These are phyloP conservation scores for Tachina fera DNA, from an alignment of 2,888 invertebrate genomes.

Conservation along the genomic window DNA sequence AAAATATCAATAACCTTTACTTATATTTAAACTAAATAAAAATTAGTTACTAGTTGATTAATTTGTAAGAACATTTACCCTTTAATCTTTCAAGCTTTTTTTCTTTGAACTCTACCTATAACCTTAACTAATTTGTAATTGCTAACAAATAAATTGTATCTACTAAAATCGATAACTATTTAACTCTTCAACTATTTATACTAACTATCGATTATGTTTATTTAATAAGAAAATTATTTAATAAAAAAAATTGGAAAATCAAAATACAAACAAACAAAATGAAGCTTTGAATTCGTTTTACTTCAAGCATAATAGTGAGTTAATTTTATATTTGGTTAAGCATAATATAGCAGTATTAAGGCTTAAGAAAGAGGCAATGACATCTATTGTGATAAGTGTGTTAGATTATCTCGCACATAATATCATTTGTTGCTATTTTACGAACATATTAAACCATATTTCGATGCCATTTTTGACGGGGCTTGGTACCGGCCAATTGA, in stretches of 20 bases:
- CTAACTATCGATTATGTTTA: constrained; percentile 61
- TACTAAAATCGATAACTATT: constrained; percentile 24
- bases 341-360: too few relatives aligned
- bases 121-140: constrained; percentile 4
- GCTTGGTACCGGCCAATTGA: too few relatives aligned
- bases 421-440: too few relatives aligned
- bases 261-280: not conserved
- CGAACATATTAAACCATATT: too few relatives aligned
- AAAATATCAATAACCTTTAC: not conserved
- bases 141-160: constrained; percentile 10
- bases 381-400: too few relatives aligned
- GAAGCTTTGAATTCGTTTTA: too few relatives aligned
- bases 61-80: constrained; percentile 8
- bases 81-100: not conserved
- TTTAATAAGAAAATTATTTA: constrained; percentile 41
- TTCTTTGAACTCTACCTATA: not conserved
- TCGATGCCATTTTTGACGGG: too few relatives aligned
- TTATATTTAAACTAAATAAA: not conserved
- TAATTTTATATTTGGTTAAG: too few relatives aligned
- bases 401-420: too few relatives aligned
- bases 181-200: constrained; percentile 49
- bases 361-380: too few relatives aligned
- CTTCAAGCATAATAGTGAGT: too few relatives aligned
- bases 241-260: constrained; percentile 33
- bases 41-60: not conserved